Evolutionary conservation across 1,140 invertebrate genomes (phyloP), one percentile per base, ranked within the genome.

Genomic region (Sarcophaga bullata): DNA sequence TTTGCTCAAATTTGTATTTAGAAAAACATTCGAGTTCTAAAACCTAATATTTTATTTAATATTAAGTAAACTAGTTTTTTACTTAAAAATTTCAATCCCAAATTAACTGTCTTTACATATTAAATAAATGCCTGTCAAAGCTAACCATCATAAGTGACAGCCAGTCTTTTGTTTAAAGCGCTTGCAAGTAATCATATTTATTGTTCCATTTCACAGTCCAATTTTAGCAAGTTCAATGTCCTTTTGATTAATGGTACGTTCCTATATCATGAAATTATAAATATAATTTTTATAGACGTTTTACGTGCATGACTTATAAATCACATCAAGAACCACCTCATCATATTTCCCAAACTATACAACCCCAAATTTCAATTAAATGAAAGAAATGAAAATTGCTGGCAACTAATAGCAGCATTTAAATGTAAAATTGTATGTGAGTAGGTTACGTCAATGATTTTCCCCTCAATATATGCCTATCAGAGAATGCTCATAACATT

Each of bases 201-300:
- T 25, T 3, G 19, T 68, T 58, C 19, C n/a, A 9, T 25, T 68
- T 68, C n/a, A 58, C 17, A 68, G n/a, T 19, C 17, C 19, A 68
- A 68, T 68, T 68, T 68, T 8, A 19, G 17, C 62, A 68, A 68
- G 62, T 81, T 86, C 84, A 88, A 88, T 84, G 87, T 86, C 88
- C 87, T 86, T 87, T 88, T 86, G 86, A 87, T 87, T 83, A 72
- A 83, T 85, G 85, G 83, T 83, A 84, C 82, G 84, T 85, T 46
- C 7, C 62, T 80, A 62, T 62, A 58, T 37, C 17, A 6, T 81
- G 0, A 68, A 62, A 48, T 50, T 19, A 25, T 9, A 68, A 52
- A 37, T 52, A 52, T n/a, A 58, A 58, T 58, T 58, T 13, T 15
- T n/a, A 58, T 58, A 58, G 11, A n/a, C 54, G 54, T 58, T n/a